A percentile compares a stretch with the other conserved stretches of the same genome.
phyloP scores from a whole-genome alignment of 2,113 vertebrate species.

The Sterna hirundo region DNA sequence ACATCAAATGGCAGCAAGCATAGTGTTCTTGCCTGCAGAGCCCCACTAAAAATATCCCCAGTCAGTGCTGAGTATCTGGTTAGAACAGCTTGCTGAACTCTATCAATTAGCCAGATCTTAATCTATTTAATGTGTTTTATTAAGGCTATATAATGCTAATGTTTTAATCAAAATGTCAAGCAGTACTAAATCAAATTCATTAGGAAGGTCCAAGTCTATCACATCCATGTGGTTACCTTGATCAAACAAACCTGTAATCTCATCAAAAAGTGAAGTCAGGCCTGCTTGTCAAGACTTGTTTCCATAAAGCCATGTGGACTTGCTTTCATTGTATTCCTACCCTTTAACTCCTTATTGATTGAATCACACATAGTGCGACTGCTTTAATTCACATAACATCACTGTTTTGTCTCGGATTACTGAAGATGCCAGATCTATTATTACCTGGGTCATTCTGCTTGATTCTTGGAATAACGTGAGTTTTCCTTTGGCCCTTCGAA shows the following conservation, averaged over 20 bases:
- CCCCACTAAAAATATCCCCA: constrained; percentile 56
- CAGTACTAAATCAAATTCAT: constrained; percentile 66
- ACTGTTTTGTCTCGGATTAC: background rate
- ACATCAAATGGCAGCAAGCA: constrained; percentile 20
- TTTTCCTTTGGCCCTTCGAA: background rate
- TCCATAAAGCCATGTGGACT: constrained; percentile 27
- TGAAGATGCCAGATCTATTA: background rate
- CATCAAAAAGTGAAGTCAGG: constrained; percentile 54
- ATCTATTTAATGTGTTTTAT: constrained; percentile 70
- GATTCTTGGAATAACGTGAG: background rate
- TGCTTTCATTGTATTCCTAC: constrained; percentile 21
- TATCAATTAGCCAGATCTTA: constrained; percentile 69
- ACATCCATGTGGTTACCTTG: constrained; percentile 57
- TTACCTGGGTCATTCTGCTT: background rate
- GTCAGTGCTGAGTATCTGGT: constrained; percentile 44
- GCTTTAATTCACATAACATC: constrained; percentile 7
- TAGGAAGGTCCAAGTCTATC: constrained; percentile 61
- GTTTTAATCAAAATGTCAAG: constrained; percentile 71
- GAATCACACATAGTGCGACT: background rate
- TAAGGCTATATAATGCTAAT: constrained; percentile 66
- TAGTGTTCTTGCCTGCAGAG: constrained; percentile 36
- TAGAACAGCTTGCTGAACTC: constrained; percentile 64
- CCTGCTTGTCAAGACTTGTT: constrained; percentile 60
- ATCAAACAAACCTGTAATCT: constrained; percentile 66
- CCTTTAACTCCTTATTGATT: constrained; percentile 26